A percentile compares a stretch with the other conserved stretches of the same genome.
Evolutionary conservation across 2,113 vertebrate species (phyloP).

Genomic region (Neogale vison): DNA sequence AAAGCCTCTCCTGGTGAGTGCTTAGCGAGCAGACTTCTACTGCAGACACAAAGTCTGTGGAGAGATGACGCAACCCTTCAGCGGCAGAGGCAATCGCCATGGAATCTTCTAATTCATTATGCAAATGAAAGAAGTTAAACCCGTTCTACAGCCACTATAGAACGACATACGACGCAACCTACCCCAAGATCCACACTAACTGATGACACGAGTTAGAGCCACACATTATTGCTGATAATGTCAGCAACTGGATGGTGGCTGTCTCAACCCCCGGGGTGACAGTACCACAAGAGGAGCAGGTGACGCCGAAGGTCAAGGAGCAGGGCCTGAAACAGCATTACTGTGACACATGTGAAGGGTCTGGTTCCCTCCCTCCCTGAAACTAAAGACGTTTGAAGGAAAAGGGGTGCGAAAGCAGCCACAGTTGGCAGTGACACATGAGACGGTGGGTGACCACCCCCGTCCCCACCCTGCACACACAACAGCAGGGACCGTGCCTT

Average conservation of each 20-base stretch:
- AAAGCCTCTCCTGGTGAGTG: neutral
- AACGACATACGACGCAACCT: neutral
- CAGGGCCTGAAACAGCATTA: conserved; percentile 38
- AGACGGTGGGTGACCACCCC: neutral
- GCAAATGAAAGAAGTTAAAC: neutral
- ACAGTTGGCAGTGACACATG: conserved; percentile 56
- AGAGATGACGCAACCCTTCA: neutral
- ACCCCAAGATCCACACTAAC: neutral
- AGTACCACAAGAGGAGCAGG: conserved; percentile 40
- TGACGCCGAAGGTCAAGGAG: conserved; percentile 65
- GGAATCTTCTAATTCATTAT: neutral
- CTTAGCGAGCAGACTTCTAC: neutral
- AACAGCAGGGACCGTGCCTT: neutral
- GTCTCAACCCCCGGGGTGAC: neutral
- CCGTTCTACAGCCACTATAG: neutral
- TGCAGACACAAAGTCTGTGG: neutral
- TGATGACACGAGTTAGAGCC: neutral
- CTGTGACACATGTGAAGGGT: conserved; percentile 53
- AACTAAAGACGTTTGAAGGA: conserved; percentile 59
- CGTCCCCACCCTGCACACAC: neutral
- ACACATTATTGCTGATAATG: conserved; percentile 21
- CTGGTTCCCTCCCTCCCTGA: conserved; percentile 67
- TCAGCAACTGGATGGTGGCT: conserved; percentile 6
- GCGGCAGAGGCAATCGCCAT: neutral
- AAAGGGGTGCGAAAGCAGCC: conserved; percentile 61